phyloP scores from a whole-genome alignment of 2,888 invertebrate species.

The Meiosimyza platycephala region DNA sequence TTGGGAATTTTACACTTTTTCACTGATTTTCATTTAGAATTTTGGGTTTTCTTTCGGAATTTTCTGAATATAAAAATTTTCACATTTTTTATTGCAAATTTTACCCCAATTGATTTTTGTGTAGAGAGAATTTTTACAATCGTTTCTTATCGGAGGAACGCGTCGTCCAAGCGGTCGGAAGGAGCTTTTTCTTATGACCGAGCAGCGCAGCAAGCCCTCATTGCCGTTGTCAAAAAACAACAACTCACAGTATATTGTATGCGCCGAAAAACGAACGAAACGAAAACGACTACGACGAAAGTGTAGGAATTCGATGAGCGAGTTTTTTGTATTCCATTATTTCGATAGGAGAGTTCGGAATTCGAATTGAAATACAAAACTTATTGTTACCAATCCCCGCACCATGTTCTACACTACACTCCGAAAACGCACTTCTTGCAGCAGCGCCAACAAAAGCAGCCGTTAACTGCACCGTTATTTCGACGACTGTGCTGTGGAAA shows the following conservation, averaged over 20 bases:
- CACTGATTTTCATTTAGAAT: constrained; percentile 1
- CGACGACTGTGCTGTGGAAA: constrained; percentile 36
- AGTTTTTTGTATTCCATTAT: too few species aligned
- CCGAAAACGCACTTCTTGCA: constrained; percentile 26
- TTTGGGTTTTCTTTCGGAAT: constrained; percentile 33
- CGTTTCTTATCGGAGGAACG: constrained; percentile 8
- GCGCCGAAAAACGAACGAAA: constrained; percentile 19
- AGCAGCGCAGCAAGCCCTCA: constrained; percentile 23
- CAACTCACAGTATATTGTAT: constrained; percentile 6
- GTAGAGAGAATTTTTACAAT: constrained; percentile 31
- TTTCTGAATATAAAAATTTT: constrained; percentile 32
- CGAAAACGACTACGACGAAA: background rate
- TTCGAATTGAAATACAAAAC: too few species aligned
- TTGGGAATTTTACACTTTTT: background rate
- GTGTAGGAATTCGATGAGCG: too few species aligned
- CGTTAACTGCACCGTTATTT: constrained; percentile 34
- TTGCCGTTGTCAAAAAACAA: background rate
- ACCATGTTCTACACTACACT: background rate
- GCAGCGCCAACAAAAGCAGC: background rate
- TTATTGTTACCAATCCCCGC: too few species aligned
- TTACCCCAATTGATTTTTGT: constrained; percentile 28
- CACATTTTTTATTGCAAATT: constrained; percentile 23
- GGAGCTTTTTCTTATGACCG: constrained; percentile 58
- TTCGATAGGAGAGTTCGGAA: too few species aligned
- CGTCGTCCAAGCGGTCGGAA: constrained; percentile 32